These are phyloP conservation scores for Idris sp. DNA, from an alignment of 1,140 invertebrate species.

Conservation along the genomic window DNA sequence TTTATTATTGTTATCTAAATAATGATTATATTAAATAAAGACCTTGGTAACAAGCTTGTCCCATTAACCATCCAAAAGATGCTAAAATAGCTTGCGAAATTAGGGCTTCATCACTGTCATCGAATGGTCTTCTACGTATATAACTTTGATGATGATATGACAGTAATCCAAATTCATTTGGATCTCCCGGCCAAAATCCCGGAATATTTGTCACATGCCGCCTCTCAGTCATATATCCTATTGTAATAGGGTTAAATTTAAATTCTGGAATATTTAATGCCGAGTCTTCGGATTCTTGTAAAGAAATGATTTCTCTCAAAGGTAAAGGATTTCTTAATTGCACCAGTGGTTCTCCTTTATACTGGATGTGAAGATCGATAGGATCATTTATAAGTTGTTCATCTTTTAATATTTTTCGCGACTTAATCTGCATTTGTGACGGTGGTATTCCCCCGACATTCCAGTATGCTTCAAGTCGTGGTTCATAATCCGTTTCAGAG, in stretches of 20 bases:
- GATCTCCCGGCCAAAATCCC: constrained; percentile 89
- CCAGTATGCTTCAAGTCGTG: constrained; percentile 90
- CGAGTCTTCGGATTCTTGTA: constrained; percentile 79
- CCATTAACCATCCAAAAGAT: constrained; percentile 88
- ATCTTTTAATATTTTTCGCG: constrained; percentile 1
- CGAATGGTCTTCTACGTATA: constrained; percentile 72
- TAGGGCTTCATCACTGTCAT: constrained; percentile 81
- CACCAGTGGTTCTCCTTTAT: constrained; percentile 82
- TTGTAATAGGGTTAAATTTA: constrained; percentile 79
- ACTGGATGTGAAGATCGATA: constrained; percentile 83
- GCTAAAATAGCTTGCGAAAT: constrained; percentile 85
- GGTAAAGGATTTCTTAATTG: constrained; percentile 83
- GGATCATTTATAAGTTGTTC: constrained; percentile 78
- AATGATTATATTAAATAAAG: neutral
- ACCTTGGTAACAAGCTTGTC: constrained; percentile 90
- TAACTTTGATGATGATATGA: constrained; percentile 83
- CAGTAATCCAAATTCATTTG: constrained; percentile 85
- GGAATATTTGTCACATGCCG: constrained; percentile 85
- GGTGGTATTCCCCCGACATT: constrained; percentile 83
- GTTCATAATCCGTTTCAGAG: constrained; percentile 84
- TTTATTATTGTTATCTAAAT: neutral
- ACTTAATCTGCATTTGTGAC: constrained; percentile 65
- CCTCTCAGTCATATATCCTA: constrained; percentile 78
- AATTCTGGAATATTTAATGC: constrained; percentile 79
- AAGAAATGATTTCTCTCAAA: constrained; percentile 81